A percentile compares a stretch with the other conserved stretches of the same genome.
phyloP scores from a whole-genome alignment of 2,797 vertebrate species.

The Microhierax caerulescens region DNA sequence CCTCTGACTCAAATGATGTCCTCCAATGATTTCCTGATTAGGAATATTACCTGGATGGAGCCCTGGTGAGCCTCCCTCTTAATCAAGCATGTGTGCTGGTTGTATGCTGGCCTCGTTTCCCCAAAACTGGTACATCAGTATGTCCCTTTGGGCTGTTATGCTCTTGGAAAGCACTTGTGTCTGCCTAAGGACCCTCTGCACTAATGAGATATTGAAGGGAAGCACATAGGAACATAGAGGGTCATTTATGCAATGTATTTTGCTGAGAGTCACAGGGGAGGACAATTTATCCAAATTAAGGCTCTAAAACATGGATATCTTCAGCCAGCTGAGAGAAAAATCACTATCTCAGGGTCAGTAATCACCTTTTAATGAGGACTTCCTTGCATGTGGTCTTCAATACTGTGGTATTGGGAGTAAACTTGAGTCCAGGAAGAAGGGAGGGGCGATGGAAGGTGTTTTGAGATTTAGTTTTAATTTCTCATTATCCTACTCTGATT shows the following conservation, averaged over 20 bases:
- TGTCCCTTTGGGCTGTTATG: fast-evolving
- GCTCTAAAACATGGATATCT: background rate
- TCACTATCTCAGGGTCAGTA: background rate
- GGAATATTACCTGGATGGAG: background rate
- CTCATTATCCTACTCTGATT: too few relatives aligned
- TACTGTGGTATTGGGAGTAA: too few relatives aligned
- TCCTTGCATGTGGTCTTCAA: background rate
- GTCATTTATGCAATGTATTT: background rate
- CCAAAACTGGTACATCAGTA: background rate
- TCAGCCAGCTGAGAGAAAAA: background rate
- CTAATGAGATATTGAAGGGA: fast-evolving
- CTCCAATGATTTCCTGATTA: background rate
- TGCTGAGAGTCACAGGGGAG: background rate
- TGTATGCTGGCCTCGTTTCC: background rate
- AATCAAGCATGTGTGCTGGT: fast-evolving
- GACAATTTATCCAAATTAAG: background rate
- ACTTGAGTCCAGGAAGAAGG: too few relatives aligned
- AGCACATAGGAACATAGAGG: background rate
- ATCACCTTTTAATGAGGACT: background rate
- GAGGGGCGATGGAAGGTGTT: too few relatives aligned
- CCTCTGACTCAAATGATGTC: background rate
- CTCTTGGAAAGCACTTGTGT: background rate
- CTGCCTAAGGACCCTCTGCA: background rate
- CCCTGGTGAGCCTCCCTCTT: background rate
- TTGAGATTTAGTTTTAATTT: too few relatives aligned